These are phyloP conservation scores for Siphamia tubifer DNA, from an alignment of 2,113 vertebrate genomes.

Conservation along the genomic window DNA sequence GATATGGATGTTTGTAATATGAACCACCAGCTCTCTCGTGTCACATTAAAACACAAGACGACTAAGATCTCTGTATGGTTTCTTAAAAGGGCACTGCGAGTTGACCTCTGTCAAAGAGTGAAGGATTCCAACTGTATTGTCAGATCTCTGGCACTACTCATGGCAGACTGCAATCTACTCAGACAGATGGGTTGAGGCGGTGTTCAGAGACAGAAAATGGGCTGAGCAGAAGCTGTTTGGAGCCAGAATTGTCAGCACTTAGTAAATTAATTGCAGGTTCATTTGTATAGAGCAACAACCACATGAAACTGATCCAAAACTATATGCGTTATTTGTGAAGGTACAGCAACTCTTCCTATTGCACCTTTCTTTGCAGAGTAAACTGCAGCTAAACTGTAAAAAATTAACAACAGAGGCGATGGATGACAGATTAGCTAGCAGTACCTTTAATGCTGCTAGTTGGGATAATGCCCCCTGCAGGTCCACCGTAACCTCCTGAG, in stretches of 20 bases:
- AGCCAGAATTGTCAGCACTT: not conserved
- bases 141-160: conserved; percentile 2
- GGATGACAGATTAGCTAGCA: not conserved
- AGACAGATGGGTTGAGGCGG: not conserved
- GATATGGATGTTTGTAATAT: conserved; percentile 59
- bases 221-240: not conserved
- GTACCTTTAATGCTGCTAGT: conserved; percentile 87
- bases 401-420: not conserved
- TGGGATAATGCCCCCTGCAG: conserved; percentile 92
- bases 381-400: not conserved
- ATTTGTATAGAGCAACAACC: not conserved
- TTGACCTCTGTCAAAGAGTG: not conserved
- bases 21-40: conserved; percentile 21
- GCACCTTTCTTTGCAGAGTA: not conserved
- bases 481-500: conserved; percentile 96
- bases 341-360: not conserved
- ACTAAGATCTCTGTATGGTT: not conserved
- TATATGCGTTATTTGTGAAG: not conserved
- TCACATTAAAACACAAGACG: conserved; percentile 4
- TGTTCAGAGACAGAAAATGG: not conserved
- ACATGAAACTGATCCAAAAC: not conserved
- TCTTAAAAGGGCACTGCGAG: conserved; percentile 8
- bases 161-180: not conserved
- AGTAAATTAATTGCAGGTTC: not conserved
- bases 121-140: conserved; percentile 3